Base-by-base conservation (phyloP, 2,797 vertebrate genomes). In the Silurus lanzhouensis region DNA sequence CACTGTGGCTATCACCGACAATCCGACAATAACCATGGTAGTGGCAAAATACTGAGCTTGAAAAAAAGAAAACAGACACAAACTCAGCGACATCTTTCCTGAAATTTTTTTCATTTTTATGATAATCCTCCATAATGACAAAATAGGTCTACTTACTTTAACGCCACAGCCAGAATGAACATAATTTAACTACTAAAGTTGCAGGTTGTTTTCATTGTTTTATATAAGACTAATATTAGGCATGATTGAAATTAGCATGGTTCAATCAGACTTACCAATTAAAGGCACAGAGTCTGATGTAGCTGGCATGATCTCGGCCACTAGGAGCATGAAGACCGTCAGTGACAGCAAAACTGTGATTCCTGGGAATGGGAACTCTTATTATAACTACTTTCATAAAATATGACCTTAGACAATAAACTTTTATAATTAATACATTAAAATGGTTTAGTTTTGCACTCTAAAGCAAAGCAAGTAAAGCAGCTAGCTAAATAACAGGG, bases 301-400 rank as follows among this genome's bases (percentile, higher is more conserved):
- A 75, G 95, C 94, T 72, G 95, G 95, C 95, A 95, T 95, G 85
- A 96, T 96, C 84, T 96, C 95, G 31, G 94, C 95, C 61, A 96
- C 95, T 75, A 95, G 91, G 48, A 96, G 90, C 95, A 96, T 96
- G 85, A 96, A 96, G 44, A 96, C 94, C 0, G 95, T 96, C 86
- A 95, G 75, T 7, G 95, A 96, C 86, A 95, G 92, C 63, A 96
- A 92, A 74, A 96, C 95, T 66, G 95, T 95, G 82, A 95, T 95
- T 81, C 95, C 95, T 95, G 87, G 27, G 88, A 94, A 83, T 81
- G 6, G 90, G 92, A 84, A 19, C 27, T 38, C 38, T 38, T 38
- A 38, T 38, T 38, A 38, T 38, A 2, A 38, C 38, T 38, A 38
- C 38, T 38, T 38, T 38, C 38, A 38, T 38, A 38, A 38, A 38